Evolutionary conservation across 2,888 invertebrate genomes (phyloP), one percentile per base, ranked within the genome.

Genomic region (Idaea dimidiata): DNA sequence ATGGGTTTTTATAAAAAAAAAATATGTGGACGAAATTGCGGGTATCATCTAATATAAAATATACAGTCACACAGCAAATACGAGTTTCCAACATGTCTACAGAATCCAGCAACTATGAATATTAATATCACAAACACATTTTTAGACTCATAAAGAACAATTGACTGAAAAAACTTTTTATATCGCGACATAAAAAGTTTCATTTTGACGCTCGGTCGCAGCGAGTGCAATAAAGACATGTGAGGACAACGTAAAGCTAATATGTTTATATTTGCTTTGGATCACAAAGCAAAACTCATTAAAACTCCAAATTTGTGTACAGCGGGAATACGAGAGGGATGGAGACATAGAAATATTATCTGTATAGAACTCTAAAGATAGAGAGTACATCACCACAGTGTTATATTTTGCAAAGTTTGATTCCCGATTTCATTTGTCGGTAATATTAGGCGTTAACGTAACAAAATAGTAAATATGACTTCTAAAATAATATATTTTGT

Each of bases 241-340:
- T 18, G 18, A 18, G 18, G 18, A 59, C 60, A 60, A 66, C 68
- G 66, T 64, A 67, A 63, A 67, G 66, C 72, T 78, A 78, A 82
- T 78, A 76, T 79, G 82, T 79, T 80, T 77, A 77, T 76, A 69
- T 43, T 43, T 43, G 43, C 43, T 43, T 43, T 43, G 43, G 43
- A 43, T 74, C 78, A 73, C 77, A 75, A 77, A 80, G 77, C 64
- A 69, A 72, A 79, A 80, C 78, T 82, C 81, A 79, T 84, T 83
- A 78, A 78, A 80, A 79, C 66, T 70, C 71, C 65, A 55, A 69
- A 76, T 74, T 74, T 66, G 56, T 10, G 56, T 17, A 43, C 43
- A 43, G 43, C 14, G 10, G 14, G 8, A 10, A 43, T 43, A 14
- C 3, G 43, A 43, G 43, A 43, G 43, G 43, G 43, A 43, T 43